Base-by-base conservation (phyloP, 2,888 invertebrate species). In the Mycogona germanica region DNA sequence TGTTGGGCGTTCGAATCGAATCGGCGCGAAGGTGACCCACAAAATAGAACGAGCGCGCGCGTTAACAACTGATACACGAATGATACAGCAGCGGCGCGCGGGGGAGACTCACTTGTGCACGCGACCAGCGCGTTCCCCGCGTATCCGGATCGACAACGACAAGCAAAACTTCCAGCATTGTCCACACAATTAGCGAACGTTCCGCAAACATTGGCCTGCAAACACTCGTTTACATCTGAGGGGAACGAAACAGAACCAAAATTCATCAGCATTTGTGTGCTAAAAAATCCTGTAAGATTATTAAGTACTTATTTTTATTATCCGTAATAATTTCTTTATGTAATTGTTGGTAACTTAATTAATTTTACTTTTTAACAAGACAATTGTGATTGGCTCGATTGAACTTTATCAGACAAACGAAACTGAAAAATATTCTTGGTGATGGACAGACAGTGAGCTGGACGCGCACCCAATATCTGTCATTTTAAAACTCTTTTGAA, bases 191-290 rank as follows among this genome's bases (percentile, higher is more conserved):
- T 67, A 37, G 91, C 82, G 66, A 87, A 84, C 53, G 74, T 73
- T 56, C 89, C 92, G 67, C 92, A 93, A 60, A 84, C 81, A 63
- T 80, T 79, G 45, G 84, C 82, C 68, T 81, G 76, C 64, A 75
- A 73, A 73, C 92, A 93, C 76, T 93, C 92, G 68, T 93, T 80
- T 61, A 92, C 81, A 74, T 93, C 92, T 80, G 72, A 58, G 70
- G 68, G 3, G 26, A 50, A 30, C 9, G 41, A 4, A 41, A 44
- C 25, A 19, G 42, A 9, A 9, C 7, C 21, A 17, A 38, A 21
- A 38, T 38, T 38, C 40, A n/a, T n/a, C n/a, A n/a, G n/a, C n/a
- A n/a, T n/a, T n/a, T n/a, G n/a, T n/a, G n/a, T n/a, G n/a, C n/a
- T n/a, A n/a, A n/a, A n/a, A n/a, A n/a, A n/a, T n/a, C n/a, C n/a